Evolutionary conservation across 1,140 invertebrate genomes (phyloP).

Genomic region (Pogonus chalceus): DNA sequence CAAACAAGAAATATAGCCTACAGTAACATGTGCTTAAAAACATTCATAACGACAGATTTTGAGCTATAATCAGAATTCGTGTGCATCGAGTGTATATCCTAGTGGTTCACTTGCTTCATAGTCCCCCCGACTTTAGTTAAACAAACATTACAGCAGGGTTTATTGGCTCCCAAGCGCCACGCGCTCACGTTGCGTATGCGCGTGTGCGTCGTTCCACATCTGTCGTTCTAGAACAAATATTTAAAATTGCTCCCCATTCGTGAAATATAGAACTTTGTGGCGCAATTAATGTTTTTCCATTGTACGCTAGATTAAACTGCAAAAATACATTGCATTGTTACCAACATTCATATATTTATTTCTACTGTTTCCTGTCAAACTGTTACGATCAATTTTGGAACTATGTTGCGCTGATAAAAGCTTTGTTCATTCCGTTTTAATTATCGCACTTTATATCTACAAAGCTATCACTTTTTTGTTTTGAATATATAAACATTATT

Average conservation of each 20-base stretch:
- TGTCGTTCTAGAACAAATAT: slow-evolving; percentile 3
- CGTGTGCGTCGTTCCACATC: neutral
- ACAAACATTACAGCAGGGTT: neutral
- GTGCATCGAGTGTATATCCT: neutral
- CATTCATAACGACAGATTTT: no score
- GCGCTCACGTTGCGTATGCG: neutral
- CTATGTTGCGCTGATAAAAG: no score
- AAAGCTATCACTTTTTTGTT: no score
- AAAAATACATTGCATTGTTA: no score
- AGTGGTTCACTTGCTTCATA: neutral
- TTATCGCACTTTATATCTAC: no score
- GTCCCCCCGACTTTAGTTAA: neutral
- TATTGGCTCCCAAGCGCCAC: neutral
- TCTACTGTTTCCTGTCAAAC: no score
- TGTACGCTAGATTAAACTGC: neutral
- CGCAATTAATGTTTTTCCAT: neutral
- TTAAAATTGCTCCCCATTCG: neutral
- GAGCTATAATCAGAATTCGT: neutral
- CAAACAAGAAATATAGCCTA: no score
- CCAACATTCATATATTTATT: no score
- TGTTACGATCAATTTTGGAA: no score
- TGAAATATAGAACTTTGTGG: neutral
- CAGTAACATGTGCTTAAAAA: no score
- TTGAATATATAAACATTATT: no score
- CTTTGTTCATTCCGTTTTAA: no score